Evolutionary conservation across 92 coral and sea anemone genomes (phyloP).

Genomic region (Bergia sp.): DNA sequence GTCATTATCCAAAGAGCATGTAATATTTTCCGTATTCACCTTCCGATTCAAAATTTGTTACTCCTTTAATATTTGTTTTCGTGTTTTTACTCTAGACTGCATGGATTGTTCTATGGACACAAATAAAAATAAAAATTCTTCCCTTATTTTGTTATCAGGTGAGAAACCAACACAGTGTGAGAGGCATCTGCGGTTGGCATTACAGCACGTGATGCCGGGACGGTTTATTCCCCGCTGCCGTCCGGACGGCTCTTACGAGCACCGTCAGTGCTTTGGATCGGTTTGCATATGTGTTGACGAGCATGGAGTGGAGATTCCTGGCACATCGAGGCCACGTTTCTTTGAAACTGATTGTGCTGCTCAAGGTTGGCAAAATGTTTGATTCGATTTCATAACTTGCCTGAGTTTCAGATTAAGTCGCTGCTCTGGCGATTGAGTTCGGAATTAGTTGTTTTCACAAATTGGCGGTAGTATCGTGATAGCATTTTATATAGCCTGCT

Average conservation of each 20-base stretch:
- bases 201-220: constrained; percentile 80
- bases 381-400: neutral
- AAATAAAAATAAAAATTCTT: neutral
- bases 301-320: constrained; percentile 82
- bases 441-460: no score
- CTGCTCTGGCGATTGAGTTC: neutral
- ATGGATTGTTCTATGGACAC: no score
- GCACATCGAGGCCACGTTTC: constrained; percentile 82
- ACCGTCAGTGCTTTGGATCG: constrained; percentile 79
- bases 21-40: no score
- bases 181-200: constrained; percentile 67
- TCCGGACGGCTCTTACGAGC: constrained; percentile 77
- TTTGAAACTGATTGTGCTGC: constrained; percentile 68
- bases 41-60: no score
- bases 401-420: neutral
- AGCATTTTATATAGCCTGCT: no score
- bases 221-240: constrained; percentile 87
- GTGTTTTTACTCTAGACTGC: no score
- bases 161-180: constrained; percentile 70
- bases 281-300: constrained; percentile 89
- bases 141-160: constrained; percentile 21
- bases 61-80: no score
- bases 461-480: no score
- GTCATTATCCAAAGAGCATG: no score
- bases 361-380: constrained; percentile 53